A percentile compares a stretch with the other conserved stretches of the same genome.
Evolutionary conservation across 2,888 invertebrate species (phyloP).

Genomic region (Leptinotarsa juncta): DNA sequence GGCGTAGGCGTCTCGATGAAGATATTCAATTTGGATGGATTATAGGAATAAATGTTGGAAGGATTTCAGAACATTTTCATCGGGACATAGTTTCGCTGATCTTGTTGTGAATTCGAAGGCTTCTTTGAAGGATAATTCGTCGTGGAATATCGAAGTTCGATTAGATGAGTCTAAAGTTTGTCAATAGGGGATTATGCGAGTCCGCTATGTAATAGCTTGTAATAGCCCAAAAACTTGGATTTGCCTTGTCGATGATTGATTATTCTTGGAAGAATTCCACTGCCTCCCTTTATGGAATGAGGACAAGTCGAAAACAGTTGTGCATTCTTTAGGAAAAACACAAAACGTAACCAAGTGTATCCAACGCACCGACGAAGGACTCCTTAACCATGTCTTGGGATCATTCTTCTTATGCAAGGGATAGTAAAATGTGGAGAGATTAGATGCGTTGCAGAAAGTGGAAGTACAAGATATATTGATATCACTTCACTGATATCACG

Average conservation of each 20-base stretch:
- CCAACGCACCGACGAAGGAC: no score
- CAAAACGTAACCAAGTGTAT: no score
- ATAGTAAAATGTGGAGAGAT: no score
- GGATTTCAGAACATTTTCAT: constrained; percentile 7
- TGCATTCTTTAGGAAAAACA: no score
- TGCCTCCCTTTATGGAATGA: not conserved
- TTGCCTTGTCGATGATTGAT: not conserved
- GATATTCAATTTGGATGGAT: constrained; percentile 14
- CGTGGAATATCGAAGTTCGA: constrained; percentile 4
- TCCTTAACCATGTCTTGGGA: no score
- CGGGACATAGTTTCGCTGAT: constrained; percentile 6
- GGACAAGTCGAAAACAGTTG: not conserved
- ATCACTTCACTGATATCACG: no score
- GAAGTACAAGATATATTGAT: no score
- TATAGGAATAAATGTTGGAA: not conserved
- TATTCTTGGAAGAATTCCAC: not conserved
- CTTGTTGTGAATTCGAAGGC: constrained; percentile 6
- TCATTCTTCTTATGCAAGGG: no score
- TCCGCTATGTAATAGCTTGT: not conserved
- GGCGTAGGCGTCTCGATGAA: constrained; percentile 2
- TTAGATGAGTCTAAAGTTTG: constrained; percentile 8
- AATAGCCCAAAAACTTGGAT: not conserved
- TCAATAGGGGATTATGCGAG: constrained; percentile 6
- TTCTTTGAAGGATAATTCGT: not conserved
- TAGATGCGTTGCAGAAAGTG: no score